Base-by-base conservation (phyloP, 2,888 invertebrate genomes). In the Acleris sparsana region DNA sequence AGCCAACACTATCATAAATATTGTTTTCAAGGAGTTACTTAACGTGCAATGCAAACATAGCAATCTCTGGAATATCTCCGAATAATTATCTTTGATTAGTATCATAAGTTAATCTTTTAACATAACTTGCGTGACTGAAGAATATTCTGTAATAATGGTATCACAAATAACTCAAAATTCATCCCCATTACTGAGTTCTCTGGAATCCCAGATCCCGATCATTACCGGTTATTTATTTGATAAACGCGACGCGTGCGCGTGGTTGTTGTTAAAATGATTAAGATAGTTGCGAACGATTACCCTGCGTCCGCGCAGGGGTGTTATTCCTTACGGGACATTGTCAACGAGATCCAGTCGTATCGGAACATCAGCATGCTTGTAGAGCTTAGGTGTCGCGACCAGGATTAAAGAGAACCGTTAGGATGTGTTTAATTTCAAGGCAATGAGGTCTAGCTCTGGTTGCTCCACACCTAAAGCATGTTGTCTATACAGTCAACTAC, bases 261-360 rank as follows among this genome's bases (percentile, higher is more conserved):
- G 58, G 58, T 53, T 59, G 64, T 59, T 59, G 59, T 64, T 64
- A 64, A 64, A 53, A 64, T 64, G 53, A 59, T 64, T 59, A 53
- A 64, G 49, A 63, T 63, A 59, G 58, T 53, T 63, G 57, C 39
- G 39, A 18, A 44, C 29, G 61, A 18, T 52, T 55, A 49, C 48
- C 13, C 44, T 22, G 63, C 64, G 59, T 39, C 29, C 25, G 53
- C 62, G 60, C 55, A 13, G 25, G n/a, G 46, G 46, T n/a, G n/a
- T 6, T 46, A 39, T 39, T 39, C 39, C 9, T 13, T 39, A 39
- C 33, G 0, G 5, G 16, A 43, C 44, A 44, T 44, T 9, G 9
- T 33, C 33, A 33, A 33, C 3, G 33, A 9, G 33, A 9, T 33
- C 33, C 33, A 33, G 33, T 33, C 33, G 33, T 3, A 9, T 33